Percentiles rank a stretch among this genome's conserved stretches.
Evolutionary conservation across 2,888 invertebrate species (phyloP).

Genomic region (Tenthredo distinguenda): DNA sequence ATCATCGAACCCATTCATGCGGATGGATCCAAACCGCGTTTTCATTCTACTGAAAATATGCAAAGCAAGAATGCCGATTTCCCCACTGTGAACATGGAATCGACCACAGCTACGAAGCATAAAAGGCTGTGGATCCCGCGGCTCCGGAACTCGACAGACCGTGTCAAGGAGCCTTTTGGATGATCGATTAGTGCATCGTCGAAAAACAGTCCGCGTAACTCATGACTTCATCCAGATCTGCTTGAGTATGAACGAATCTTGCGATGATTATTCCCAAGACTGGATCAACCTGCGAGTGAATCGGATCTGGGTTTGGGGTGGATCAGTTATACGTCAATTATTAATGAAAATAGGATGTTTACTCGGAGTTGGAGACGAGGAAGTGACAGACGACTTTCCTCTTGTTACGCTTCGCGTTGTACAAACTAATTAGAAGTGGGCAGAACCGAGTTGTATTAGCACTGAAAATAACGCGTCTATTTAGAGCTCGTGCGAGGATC

Average conservation of each 20-base stretch:
- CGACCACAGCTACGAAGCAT: neutral
- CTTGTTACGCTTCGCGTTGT: conserved; percentile 16
- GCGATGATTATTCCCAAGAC: neutral
- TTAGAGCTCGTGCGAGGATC: neutral
- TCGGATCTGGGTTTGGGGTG: neutral
- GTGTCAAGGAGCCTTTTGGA: conserved; percentile 9
- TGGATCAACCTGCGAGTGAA: neutral
- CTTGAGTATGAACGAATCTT: neutral
- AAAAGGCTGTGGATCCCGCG: neutral
- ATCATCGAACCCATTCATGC: neutral
- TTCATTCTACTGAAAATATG: neutral
- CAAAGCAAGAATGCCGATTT: neutral
- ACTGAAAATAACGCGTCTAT: conserved; percentile 12
- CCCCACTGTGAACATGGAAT: neutral
- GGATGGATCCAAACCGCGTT: neutral
- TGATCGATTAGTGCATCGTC: conserved; percentile 12
- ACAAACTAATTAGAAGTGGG: conserved; percentile 45
- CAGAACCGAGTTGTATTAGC: neutral
- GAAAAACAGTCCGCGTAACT: neutral
- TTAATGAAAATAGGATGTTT: conserved; percentile 27
- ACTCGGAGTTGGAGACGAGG: neutral
- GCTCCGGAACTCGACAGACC: neutral
- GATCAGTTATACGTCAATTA: conserved; percentile 31
- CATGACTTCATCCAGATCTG: neutral
- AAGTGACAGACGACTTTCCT: neutral